Conservation (phyloP, 1,140 invertebrate genomes). For the Saccostrea glomerata region DNA sequence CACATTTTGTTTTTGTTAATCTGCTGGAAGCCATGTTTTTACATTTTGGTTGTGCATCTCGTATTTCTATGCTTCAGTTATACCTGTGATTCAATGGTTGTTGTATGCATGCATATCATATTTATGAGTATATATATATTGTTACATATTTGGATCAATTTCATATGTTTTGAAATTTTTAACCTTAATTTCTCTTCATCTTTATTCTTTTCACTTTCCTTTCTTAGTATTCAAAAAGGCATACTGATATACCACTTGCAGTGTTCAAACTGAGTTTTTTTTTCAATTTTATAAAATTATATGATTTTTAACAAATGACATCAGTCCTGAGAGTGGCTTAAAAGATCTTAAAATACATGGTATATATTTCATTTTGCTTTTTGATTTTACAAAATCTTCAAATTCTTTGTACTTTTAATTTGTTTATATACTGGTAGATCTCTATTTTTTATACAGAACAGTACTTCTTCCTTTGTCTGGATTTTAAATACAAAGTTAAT, state of each 20-base stretch:
- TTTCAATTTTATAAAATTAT: background rate
- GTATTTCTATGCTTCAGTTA: background rate
- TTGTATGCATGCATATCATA: slow-evolving; percentile 35
- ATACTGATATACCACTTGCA: background rate
- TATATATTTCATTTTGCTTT: no score
- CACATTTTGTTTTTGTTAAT: background rate
- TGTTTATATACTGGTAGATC: no score
- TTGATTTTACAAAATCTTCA: no score
- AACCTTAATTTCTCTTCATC: background rate
- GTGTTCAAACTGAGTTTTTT: background rate
- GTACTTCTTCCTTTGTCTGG: no score
- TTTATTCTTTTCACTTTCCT: background rate
- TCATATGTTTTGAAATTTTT: background rate
- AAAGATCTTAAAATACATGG: no score
- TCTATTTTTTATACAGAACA: no score
- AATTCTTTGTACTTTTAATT: no score
- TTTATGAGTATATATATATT: background rate
- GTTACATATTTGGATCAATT: background rate
- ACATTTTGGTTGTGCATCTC: slow-evolving; percentile 20
- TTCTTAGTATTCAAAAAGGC: background rate
- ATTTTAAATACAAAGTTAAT: no score
- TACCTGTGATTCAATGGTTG: slow-evolving; percentile 1
- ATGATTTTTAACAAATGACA: background rate
- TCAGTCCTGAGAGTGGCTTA: background rate
- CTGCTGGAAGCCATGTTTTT: background rate